These are phyloP conservation scores for Tangachromis dhanisi DNA, from an alignment of 2,113 vertebrate species.

Conservation along the genomic window DNA sequence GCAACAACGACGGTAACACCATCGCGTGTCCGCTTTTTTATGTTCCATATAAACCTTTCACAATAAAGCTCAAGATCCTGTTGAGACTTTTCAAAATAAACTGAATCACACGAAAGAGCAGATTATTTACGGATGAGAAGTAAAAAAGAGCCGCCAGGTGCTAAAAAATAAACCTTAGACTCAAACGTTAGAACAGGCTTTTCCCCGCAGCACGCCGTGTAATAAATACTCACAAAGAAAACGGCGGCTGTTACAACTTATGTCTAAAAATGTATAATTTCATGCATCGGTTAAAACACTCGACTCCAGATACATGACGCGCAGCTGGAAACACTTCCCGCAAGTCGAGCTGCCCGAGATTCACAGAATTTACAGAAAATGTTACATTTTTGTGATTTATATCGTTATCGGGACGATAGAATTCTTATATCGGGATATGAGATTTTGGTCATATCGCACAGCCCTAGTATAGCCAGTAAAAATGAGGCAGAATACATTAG, in stretches of 20 bases:
- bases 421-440: background rate
- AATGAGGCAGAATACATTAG: background rate
- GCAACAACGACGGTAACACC: too few relatives aligned
- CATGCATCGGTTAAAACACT: background rate
- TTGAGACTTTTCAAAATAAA: background rate
- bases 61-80: background rate
- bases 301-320: accelerated
- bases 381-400: background rate
- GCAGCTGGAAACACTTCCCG: background rate
- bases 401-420: background rate
- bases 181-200: too few relatives aligned
- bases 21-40: background rate
- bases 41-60: accelerated
- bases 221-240: background rate
- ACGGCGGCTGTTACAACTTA: accelerated
- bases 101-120: too few relatives aligned
- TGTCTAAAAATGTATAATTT: background rate
- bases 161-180: too few relatives aligned
- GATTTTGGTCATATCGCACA: background rate
- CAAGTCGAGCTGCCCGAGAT: background rate
- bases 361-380: background rate
- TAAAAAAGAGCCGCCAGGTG: too few relatives aligned
- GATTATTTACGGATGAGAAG: too few relatives aligned
- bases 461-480: background rate
- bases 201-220: too few relatives aligned